phyloP scores from a whole-genome alignment of 1,140 invertebrate species.

The Drosophila yakuba region DNA sequence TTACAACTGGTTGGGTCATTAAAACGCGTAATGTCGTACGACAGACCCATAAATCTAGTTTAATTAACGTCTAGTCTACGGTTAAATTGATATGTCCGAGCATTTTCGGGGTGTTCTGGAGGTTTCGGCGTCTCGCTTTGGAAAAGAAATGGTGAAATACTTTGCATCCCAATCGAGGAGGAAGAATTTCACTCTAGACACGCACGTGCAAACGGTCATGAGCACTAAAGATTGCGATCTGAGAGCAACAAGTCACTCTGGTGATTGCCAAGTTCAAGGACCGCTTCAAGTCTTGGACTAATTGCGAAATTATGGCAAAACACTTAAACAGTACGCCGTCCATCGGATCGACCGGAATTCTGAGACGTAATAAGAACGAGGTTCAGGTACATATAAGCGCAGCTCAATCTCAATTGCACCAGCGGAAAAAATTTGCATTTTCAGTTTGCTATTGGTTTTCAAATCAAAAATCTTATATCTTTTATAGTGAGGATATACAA shows the following conservation, averaged over 20 bases:
- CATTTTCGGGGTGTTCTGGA: not conserved
- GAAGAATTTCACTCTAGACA: slow-evolving; percentile 42
- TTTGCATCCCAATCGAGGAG: slow-evolving; percentile 9
- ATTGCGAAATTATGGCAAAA: slow-evolving; percentile 56
- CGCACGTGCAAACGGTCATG: slow-evolving; percentile 53
- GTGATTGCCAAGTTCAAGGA: slow-evolving; percentile 73
- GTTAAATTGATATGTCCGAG: slow-evolving; percentile 46
- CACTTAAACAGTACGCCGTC: slow-evolving; percentile 24
- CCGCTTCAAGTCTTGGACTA: slow-evolving; percentile 51
- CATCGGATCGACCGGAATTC: slow-evolving; percentile 23
- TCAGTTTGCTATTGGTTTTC: too few species aligned
- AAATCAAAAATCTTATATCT: too few species aligned
- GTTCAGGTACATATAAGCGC: slow-evolving; percentile 25
- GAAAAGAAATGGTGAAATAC: slow-evolving; percentile 34
- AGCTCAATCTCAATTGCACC: slow-evolving; percentile 7
- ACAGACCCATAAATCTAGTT: slow-evolving; percentile 48
- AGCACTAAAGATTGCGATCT: slow-evolving; percentile 21
- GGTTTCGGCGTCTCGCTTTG: slow-evolving; percentile 3
- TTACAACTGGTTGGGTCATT: slow-evolving; percentile 14
- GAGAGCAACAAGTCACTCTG: slow-evolving; percentile 57
- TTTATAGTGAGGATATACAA: too few species aligned
- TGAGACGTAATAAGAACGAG: slow-evolving; percentile 63
- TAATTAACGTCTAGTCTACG: slow-evolving; percentile 38
- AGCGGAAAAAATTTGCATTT: not conserved
- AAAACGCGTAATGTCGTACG: slow-evolving; percentile 44